Conservation (phyloP, 2,888 invertebrate species). For the Julus scanicus region DNA sequence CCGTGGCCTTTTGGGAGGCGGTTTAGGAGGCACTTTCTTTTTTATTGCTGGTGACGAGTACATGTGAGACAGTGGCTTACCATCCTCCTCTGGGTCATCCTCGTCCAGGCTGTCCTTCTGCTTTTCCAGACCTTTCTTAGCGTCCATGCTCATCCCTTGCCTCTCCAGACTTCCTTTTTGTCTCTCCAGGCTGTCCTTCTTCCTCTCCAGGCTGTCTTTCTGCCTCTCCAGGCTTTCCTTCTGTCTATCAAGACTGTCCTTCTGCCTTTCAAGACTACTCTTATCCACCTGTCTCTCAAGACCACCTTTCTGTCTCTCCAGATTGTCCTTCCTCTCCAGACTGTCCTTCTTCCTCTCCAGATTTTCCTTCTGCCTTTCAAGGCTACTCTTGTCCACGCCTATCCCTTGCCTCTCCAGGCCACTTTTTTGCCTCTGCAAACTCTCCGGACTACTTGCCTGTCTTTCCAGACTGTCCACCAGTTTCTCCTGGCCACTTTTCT, state of each 20-base stretch:
- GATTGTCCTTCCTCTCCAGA: not conserved
- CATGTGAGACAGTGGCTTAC: not conserved
- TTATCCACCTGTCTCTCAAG: not conserved
- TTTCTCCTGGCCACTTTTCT: constrained; percentile 60
- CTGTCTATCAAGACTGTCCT: constrained; percentile 49
- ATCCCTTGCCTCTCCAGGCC: constrained; percentile 68
- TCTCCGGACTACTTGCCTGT: constrained; percentile 68
- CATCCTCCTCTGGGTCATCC: constrained; percentile 5
- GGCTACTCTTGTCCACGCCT: not conserved
- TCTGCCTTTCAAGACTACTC: not conserved
- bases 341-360: not conserved
- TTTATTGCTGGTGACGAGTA: constrained; percentile 10
- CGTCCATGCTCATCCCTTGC: not conserved
- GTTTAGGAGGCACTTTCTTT: constrained; percentile 65
- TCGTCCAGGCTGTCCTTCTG: constrained; percentile 23
- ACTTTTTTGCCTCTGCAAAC: constrained; percentile 67
- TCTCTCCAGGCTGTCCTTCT: constrained; percentile 50
- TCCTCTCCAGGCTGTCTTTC: not conserved
- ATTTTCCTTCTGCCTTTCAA: constrained; percentile 43
- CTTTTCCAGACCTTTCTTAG: constrained; percentile 44
- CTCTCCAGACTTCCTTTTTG: not conserved
- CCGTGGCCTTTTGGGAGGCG: constrained; percentile 64
- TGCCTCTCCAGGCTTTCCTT: constrained; percentile 52
- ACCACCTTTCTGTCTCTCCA: constrained; percentile 49
- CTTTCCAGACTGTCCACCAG: constrained; percentile 68